Evolutionary conservation across 64 coral and sea anemone genomes (phyloP), one percentile per base, ranked within the genome.

Genomic region (Pocillopora verrucosa): DNA sequence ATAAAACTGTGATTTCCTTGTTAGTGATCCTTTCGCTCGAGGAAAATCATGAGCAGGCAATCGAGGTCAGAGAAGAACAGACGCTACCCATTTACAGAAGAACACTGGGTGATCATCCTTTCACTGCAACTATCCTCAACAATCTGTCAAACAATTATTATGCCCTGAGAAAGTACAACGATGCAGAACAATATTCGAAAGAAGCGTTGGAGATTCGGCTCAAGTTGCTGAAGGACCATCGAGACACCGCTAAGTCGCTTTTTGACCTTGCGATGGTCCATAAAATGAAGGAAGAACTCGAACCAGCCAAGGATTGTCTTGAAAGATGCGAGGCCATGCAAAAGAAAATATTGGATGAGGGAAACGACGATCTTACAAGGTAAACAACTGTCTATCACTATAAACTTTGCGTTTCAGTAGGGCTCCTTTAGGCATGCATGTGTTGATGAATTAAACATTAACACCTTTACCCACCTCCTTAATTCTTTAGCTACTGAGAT

Each of bases 101-200:
- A 91, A 67, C 2, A 91, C 36, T 90, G 80, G 87, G 85, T 79
- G 15, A 74, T 41, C 93, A 95, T 69, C 93, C 93, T 22, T 95
- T 92, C 72, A 95, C 89, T 10, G 93, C 93, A 34, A 91, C 89
- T 20, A 87, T 86, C 26, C 72, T 83, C 0, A 91, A 85, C 67
- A 78, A 70, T 13, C 61, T 91, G 24, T 90, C 89, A 12, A 84
- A 88, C 25, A 78, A 89, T 60, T 85, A 88, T 63, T 22, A 60
- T 17, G 84, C 34, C 30, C 73, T 80, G 34, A 59, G 77, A 58
- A 59, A 89, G 17, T 80, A 87, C 24, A 83, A 92, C 9, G 22
- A 68, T 3, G 90, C 90, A 14, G 51, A 78, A 5, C 13, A 7
- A 13, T 24, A 22, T 60, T 57, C 11, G 0, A 11, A 73, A 2